Evolutionary conservation across 2,113 vertebrate species (phyloP).

Genomic region (Stomatorhinus ivindoensis): DNA sequence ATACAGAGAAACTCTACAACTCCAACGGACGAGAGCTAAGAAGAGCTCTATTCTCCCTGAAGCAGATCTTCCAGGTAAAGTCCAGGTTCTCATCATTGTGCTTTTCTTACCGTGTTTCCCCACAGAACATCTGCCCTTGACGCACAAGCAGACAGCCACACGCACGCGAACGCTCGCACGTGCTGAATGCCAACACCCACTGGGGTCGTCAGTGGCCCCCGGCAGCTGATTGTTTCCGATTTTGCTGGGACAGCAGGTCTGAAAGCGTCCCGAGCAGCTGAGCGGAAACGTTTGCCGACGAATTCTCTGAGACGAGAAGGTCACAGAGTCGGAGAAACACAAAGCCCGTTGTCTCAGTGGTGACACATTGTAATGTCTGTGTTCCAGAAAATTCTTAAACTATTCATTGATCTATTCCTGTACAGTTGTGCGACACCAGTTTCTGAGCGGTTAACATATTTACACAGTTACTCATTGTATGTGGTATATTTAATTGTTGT

Average conservation of each 20-base stretch:
- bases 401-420: not conserved
- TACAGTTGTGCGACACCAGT: not conserved
- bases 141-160: not conserved
- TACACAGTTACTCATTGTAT: not conserved
- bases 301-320: not conserved
- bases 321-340: not conserved
- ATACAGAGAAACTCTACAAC: conserved; percentile 91
- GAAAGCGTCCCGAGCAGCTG: not conserved
- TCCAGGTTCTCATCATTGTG: not conserved
- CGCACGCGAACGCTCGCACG: not conserved
- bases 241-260: not conserved
- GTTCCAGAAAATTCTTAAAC: not conserved
- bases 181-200: not conserved
- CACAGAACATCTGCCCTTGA: not conserved
- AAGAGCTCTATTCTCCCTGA: conserved; percentile 93
- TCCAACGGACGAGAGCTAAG: conserved; percentile 86
- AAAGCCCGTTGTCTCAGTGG: not conserved
- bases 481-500: not conserved
- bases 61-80: conserved; percentile 97
- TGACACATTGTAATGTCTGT: not conserved
- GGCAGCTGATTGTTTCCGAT: not conserved
- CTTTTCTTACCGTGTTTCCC: not conserved
- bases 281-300: not conserved
- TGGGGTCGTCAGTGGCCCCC: not conserved
- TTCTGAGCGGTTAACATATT: not conserved